Evolutionary conservation across 1,140 invertebrate species (phyloP), one percentile per base, ranked within the genome.

Genomic region (Drosophila subobscura): DNA sequence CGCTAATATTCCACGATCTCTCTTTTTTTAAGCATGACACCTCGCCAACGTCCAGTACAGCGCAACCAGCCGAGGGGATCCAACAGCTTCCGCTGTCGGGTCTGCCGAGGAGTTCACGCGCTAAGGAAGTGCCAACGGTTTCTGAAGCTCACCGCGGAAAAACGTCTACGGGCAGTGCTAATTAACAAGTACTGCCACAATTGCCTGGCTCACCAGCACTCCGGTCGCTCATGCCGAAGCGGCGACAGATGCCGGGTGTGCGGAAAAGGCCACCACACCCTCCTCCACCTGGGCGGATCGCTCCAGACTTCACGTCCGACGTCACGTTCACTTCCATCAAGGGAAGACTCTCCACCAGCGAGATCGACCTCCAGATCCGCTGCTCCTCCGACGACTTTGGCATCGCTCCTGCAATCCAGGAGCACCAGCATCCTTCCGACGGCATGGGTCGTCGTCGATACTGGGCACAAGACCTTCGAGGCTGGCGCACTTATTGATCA

Each of bases 171-270:
- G 44, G 44, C 44, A 46, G 44, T 46, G 6, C 1, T 46, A 0
- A 22, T 46, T 5, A 42, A 42, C 10, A 46, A 46, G 20, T 46
- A 46, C 20, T 20, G 44, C 44, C 44, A 12, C 44, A 46, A 46
- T 14, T 46, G 20, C 3, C 16, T 46, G 5, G 44, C 44, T 5
- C 12, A 42, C 14, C 41, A 42, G 5, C 4, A 42, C 41, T 41
- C 41, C n/a, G n/a, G 12, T 4, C 7, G 8, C 20, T 23, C 44
- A 8, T 46, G 44, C 20, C 8, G 44, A 46, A 46, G 44, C 16
- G 44, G 8, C 16, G 44, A 46, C 3, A 16, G 14, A 0, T 46
- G 44, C 2, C 45, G 20, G 4, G 20, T 14, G 6, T 23, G 45
- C 45, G 45, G 45, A 1, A 14, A 46, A 5, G n/a, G 22, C 14